phyloP scores from a whole-genome alignment of 2,113 vertebrate genomes.

The Aramus guarauna region DNA sequence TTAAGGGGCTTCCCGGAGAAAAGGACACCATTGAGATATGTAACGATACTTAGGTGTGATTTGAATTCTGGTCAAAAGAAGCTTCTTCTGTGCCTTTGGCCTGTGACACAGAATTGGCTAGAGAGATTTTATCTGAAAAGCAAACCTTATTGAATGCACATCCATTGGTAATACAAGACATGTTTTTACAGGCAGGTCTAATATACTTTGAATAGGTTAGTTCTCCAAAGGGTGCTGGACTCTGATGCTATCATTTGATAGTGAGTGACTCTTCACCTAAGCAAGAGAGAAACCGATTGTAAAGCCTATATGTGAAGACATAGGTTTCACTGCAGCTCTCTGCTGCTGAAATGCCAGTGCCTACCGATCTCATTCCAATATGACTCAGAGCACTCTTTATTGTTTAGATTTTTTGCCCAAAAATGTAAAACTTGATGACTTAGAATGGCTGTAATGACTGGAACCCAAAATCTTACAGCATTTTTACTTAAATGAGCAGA shows the following conservation, averaged over 20 bases:
- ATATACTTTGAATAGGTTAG: neutral
- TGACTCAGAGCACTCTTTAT: neutral
- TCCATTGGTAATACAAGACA: neutral
- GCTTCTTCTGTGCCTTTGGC: neutral
- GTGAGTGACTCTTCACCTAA: neutral
- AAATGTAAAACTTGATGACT: neutral
- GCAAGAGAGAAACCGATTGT: neutral
- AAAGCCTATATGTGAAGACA: neutral
- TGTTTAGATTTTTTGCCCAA: neutral
- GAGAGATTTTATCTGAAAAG: neutral
- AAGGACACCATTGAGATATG: neutral
- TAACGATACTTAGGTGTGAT: neutral
- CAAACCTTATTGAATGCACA: neutral
- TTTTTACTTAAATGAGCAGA: neutral
- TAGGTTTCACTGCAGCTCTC: neutral
- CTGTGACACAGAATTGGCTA: neutral
- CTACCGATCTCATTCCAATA: neutral
- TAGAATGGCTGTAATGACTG: neutral
- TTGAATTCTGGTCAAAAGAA: neutral
- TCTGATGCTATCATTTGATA: neutral
- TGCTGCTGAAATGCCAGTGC: neutral
- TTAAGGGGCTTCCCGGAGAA: neutral
- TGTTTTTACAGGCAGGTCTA: neutral
- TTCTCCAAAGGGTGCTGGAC: neutral
- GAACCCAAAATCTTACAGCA: neutral